Base-by-base conservation (phyloP, 2,888 invertebrate species). In the Sinopyrophorus schimmeli region DNA sequence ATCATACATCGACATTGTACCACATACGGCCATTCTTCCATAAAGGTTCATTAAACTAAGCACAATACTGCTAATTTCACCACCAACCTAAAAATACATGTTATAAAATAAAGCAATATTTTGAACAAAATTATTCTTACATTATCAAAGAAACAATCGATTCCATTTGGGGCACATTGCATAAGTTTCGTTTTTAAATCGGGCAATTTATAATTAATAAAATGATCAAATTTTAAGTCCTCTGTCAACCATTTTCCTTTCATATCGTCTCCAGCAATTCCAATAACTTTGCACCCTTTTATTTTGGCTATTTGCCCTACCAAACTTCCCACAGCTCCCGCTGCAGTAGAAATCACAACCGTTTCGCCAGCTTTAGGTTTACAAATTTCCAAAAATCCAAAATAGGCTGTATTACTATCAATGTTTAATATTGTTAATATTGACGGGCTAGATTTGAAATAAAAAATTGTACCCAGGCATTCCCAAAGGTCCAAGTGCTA, bases 271-370 rank as follows among this genome's bases (percentile, higher is more conserved):
- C 88, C 87, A 10, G 86, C 82, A 57, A 85, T 80, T 2, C 87
- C 89, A 55, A 89, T 81, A 1, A 86, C 87, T 49, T 70, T 78
- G 60, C 86, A 82, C 5, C 83, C 85, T 70, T 83, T 77, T 37
- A 84, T 79, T 74, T 88, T 89, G 1, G 82, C 89, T 53, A 90
- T 85, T 76, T 89, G 89, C 1, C 89, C 89, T 12, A 87, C 89
- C 34, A 83, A 77, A 47, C 80, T 83, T 2, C 89, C 90, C 5
- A 89, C 88, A 20, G 88, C 88, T 12, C 89, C 89, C 11, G 86
- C 89, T 7, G 89, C 89, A 3, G 83, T 83, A 12, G 81, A 83
- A 1, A 90, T 80, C 1, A 85, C 83, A n/a, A 90, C 78, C 1
- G 83, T 84, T 69, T 90, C 88, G 5, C 86, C 87, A 3, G 77